Base-by-base conservation (phyloP, 2,888 invertebrate species). In the Sympetrum striolatum region DNA sequence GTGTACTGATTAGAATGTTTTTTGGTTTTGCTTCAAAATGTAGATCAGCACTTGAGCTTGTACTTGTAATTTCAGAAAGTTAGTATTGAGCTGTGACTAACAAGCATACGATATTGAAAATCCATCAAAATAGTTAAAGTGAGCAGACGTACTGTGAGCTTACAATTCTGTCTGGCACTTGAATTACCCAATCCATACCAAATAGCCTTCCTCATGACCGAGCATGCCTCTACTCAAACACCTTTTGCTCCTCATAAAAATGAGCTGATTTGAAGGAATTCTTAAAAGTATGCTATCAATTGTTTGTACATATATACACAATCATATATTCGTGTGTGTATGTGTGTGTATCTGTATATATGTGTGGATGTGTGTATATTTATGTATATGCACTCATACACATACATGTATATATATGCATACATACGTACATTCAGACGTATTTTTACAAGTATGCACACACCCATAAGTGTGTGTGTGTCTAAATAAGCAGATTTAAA, bases 11-110 rank as follows among this genome's bases (percentile, higher is more conserved):
- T 90, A 81, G 90, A 58, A 80, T 90, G 90, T 80, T 90, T 86
- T 53, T 86, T 86, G 86, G 60, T 86, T 86, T 86, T 86, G 86
- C 90, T 90, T 80, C 90, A 90, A 90, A 80, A 53, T 90, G 90
- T 90, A 90, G 79, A 80, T 53, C 80, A 80, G 90, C 90, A 90
- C 90, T 90, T 80, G 60, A 81, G 80, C 81, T 86, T 86, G 80
- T 80, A 80, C 81, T 58, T 90, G 90, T 90, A 81, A 58, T 90
- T 90, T 80, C 90, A 90, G 90, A 80, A 90, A 90, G 81, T 81
- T 90, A 90, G 90, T 60, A 90, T 81, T 90, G 81, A 81, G 90
- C 80, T 90, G 90, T 90, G 80, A 90, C 90, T 90, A 90, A 90
- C 80, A 90, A 81, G 81, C 81, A 80, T 80, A 80, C 37, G 80